Evolutionary conservation across 1,140 invertebrate species (phyloP).

Genomic region (Ceratina australensis): DNA sequence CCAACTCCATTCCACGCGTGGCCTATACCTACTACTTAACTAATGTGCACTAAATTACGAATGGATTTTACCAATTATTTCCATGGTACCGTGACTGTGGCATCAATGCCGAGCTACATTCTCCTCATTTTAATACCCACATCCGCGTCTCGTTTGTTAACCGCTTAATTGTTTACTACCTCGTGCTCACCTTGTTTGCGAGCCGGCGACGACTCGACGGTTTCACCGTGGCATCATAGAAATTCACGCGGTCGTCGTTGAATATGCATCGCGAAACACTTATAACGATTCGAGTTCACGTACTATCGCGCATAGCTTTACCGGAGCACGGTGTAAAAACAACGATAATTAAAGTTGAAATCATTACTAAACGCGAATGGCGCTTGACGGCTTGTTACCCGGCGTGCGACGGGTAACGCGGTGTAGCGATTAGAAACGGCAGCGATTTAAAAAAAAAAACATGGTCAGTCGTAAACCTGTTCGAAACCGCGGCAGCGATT

Average conservation of each 20-base stretch:
- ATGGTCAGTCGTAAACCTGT: not conserved
- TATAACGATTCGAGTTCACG: not conserved
- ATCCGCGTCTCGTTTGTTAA: not conserved
- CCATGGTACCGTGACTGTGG: too few species aligned
- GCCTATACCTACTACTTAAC: not conserved
- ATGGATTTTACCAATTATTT: not conserved
- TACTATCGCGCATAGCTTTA: too few species aligned
- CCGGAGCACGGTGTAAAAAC: not conserved
- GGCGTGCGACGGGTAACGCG: too few species aligned
- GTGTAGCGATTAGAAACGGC: not conserved
- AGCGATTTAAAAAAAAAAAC: slow-evolving; percentile 4
- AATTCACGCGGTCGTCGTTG: not conserved
- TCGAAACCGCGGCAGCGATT: not conserved
- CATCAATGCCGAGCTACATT: not conserved
- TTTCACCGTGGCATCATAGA: not conserved
- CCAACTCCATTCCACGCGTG: not conserved
- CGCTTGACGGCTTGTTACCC: too few species aligned
- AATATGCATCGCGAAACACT: not conserved
- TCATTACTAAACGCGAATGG: not conserved
- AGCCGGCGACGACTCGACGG: not conserved
- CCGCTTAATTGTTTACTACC: not conserved
- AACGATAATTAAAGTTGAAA: slow-evolving; percentile 11
- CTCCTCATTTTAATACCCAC: too few species aligned
- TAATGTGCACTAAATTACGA: not conserved
- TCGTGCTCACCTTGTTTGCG: not conserved